Conservation (phyloP, 2,797 vertebrate species). For the Merluccius polli region DNA sequence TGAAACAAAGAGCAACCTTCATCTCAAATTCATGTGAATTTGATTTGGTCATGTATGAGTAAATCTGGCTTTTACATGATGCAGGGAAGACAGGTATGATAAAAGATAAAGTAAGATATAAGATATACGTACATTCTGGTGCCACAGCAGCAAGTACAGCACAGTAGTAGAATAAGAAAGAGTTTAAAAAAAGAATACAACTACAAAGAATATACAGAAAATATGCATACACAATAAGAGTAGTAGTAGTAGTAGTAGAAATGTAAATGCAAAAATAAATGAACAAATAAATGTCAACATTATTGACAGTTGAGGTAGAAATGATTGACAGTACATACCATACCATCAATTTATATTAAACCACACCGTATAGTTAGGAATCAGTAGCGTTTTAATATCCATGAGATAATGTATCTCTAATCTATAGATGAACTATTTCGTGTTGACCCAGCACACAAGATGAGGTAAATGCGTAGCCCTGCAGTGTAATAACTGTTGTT, state of each 20-base stretch:
- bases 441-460: not conserved
- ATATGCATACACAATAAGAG: too few species aligned
- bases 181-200: too few species aligned
- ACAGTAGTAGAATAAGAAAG: not conserved
- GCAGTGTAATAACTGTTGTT: not conserved
- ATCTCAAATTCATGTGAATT: too few species aligned
- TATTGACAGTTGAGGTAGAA: not conserved
- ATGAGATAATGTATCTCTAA: not conserved
- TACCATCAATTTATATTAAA: not conserved
- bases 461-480: not conserved
- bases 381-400: not conserved
- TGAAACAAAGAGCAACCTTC: not conserved
- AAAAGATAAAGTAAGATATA: too few species aligned
- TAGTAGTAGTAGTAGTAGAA: too few species aligned
- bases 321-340: not conserved
- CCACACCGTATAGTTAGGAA: not conserved
- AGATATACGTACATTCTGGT: too few species aligned
- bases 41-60: too few species aligned
- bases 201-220: too few species aligned
- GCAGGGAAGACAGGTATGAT: too few species aligned
- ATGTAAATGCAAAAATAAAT: not conserved
- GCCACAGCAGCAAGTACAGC: not conserved
- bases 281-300: not conserved
- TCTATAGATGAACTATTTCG: not conserved
- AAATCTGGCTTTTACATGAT: too few species aligned